Conservation (phyloP, 1,140 invertebrate species). For the Diuraphis noxia region DNA sequence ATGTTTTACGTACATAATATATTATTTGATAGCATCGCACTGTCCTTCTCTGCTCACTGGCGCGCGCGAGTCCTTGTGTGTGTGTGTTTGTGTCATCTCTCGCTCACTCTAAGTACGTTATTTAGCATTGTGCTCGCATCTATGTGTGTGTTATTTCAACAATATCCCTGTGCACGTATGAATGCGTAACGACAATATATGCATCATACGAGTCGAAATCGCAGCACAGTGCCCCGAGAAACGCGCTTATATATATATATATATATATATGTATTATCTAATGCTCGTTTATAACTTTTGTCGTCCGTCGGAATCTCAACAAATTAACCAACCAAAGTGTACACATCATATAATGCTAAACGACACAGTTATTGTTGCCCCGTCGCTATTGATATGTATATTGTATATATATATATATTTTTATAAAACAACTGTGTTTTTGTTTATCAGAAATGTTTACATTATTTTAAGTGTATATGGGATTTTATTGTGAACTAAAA, state of each 20-base stretch:
- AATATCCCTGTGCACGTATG: background rate
- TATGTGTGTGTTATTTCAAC: background rate
- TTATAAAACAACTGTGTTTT: too few species aligned
- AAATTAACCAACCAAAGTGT: background rate
- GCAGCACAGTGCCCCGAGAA: background rate
- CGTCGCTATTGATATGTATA: too few species aligned
- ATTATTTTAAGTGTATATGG: too few species aligned
- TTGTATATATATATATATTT: too few species aligned
- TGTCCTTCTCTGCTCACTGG: background rate
- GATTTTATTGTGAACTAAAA: too few species aligned
- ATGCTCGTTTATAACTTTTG: background rate
- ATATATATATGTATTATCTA: background rate
- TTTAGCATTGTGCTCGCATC: background rate
- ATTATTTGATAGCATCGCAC: conserved; percentile 8
- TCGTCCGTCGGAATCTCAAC: background rate
- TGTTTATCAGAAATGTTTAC: too few species aligned
- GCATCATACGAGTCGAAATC: background rate
- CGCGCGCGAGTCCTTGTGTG: background rate
- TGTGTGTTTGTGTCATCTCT: background rate
- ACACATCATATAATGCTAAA: background rate
- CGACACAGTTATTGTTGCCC: background rate
- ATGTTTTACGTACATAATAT: conserved; percentile 17
- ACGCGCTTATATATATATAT: background rate
- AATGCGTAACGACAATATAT: background rate
- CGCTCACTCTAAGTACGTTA: background rate